phyloP scores from a whole-genome alignment of 2,797 vertebrate species.

The Falco biarmicus region DNA sequence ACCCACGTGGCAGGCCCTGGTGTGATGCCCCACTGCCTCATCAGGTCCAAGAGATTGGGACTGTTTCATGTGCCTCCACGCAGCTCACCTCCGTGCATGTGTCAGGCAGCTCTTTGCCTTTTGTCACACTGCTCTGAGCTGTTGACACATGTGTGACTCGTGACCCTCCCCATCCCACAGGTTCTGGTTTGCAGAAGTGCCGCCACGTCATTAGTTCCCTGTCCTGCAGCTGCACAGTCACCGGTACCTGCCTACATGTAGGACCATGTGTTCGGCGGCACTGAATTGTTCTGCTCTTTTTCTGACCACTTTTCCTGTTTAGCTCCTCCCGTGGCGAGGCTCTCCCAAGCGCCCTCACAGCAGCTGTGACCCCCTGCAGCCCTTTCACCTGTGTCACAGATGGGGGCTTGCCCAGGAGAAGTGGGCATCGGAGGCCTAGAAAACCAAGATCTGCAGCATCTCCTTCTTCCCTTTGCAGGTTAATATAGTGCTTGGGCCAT shows the following conservation, averaged over 20 bases:
- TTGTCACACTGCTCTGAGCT: neutral
- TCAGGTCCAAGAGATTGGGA: neutral
- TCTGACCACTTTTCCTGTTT: neutral
- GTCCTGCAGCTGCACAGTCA: neutral
- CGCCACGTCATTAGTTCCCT: neutral
- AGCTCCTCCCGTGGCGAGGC: neutral
- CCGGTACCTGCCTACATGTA: neutral
- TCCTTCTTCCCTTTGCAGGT: neutral
- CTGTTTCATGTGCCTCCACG: neutral
- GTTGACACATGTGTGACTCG: neutral
- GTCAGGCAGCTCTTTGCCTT: neutral
- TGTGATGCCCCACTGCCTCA: neutral
- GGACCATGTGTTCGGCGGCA: neutral
- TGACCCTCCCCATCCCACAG: neutral
- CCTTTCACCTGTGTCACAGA: fast-evolving
- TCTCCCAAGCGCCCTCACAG: neutral
- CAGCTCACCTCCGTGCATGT: neutral
- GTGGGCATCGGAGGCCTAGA: neutral
- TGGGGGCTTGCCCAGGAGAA: neutral
- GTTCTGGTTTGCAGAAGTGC: neutral
- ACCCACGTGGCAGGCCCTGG: neutral
- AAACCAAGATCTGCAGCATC: neutral
- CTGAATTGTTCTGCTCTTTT: neutral
- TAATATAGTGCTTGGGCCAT: neutral
- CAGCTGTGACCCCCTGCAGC: neutral